Percentiles rank a stretch among this genome's conserved stretches.
Conservation (phyloP, 2,888 invertebrate species). For the Agonopterix subpropinquella region DNA sequence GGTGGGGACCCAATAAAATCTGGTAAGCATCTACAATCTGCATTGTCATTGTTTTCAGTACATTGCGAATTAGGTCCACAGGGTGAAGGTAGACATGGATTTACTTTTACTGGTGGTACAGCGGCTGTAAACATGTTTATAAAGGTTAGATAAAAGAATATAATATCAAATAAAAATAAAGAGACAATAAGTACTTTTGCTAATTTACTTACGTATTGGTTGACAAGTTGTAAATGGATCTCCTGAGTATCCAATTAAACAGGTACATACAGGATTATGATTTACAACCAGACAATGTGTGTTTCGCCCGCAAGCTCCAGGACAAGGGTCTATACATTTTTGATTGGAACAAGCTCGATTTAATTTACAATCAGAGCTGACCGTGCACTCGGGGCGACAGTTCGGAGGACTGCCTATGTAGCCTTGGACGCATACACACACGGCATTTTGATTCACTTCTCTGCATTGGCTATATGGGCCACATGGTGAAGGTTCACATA, state of each 20-base stretch:
- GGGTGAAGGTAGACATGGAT: slow-evolving; percentile 79
- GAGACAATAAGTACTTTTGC: neutral
- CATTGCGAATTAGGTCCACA: slow-evolving; percentile 81
- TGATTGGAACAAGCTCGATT: slow-evolving; percentile 84
- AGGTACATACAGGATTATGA: slow-evolving; percentile 81
- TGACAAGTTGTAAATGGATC: slow-evolving; percentile 84
- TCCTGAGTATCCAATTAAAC: slow-evolving; percentile 78
- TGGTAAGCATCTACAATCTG: slow-evolving; percentile 79
- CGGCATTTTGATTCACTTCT: slow-evolving; percentile 79
- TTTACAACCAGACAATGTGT: slow-evolving; percentile 78
- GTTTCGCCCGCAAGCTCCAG: slow-evolving; percentile 81
- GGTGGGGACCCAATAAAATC: slow-evolving; percentile 79
- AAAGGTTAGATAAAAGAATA: neutral
- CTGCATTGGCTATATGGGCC: slow-evolving; percentile 85
- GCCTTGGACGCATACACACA: slow-evolving; percentile 82
- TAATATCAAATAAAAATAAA: slow-evolving; percentile 5
- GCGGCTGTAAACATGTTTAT: slow-evolving; percentile 36
- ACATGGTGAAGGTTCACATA: slow-evolving; percentile 72
- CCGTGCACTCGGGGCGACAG: slow-evolving; percentile 86
- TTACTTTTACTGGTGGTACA: slow-evolving; percentile 43
- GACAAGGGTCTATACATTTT: slow-evolving; percentile 86
- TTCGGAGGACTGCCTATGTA: slow-evolving; percentile 82
- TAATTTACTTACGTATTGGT: slow-evolving; percentile 52
- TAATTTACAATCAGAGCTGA: slow-evolving; percentile 82
- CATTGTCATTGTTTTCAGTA: slow-evolving; percentile 73